These are phyloP conservation scores for Lathamus discolor DNA, from an alignment of 2,113 vertebrate species.

Conservation along the genomic window DNA sequence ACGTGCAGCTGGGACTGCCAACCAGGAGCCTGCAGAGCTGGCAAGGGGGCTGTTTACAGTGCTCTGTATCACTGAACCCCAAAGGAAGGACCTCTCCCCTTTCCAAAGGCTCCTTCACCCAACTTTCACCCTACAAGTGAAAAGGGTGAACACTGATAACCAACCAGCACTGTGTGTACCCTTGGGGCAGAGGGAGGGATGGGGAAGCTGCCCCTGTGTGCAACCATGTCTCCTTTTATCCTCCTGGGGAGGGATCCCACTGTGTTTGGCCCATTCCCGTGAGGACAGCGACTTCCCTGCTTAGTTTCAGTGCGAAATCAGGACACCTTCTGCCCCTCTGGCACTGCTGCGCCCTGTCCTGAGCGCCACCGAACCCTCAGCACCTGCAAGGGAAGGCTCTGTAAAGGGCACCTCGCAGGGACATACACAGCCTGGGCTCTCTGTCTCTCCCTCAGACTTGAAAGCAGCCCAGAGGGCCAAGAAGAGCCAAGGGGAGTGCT, in stretches of 20 bases:
- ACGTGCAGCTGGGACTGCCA: fast-evolving
- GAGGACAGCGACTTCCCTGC: no score
- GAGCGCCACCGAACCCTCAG: no score
- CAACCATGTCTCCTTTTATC: neutral
- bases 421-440: no score
- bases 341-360: no score
- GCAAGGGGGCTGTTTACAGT: neutral
- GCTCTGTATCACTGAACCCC: neutral
- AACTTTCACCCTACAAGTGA: neutral
- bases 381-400: no score
- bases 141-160: neutral
- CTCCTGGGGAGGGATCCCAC: neutral
- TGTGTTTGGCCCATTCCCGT: neutral
- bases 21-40: fast-evolving
- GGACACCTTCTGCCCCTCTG: no score
- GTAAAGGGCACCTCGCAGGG: no score
- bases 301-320: no score
- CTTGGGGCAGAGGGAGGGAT: neutral
- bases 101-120: neutral
- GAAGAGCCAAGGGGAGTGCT: no score
- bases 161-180: neutral
- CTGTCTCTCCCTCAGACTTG: no score
- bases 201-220: neutral
- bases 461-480: no score
- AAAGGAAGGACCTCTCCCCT: neutral